These are phyloP conservation scores for Cryptotermes secundus DNA, from an alignment of 1,140 invertebrate genomes.

Conservation along the genomic window DNA sequence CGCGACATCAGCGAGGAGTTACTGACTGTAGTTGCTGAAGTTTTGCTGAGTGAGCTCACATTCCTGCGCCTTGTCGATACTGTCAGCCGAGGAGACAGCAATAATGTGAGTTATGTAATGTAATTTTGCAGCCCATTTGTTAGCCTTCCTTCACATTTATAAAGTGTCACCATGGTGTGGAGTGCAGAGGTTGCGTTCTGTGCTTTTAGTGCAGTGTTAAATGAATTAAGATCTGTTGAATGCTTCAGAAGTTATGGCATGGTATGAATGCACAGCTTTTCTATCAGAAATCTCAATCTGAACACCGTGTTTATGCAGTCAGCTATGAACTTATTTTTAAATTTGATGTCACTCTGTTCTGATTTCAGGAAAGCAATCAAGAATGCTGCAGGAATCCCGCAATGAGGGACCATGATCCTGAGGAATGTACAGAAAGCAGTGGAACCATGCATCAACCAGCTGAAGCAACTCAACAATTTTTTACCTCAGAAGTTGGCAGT, in stretches of 20 bases:
- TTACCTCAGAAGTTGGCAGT: background rate
- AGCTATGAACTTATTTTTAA: too few relatives aligned
- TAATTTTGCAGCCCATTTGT: too few relatives aligned
- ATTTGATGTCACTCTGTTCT: background rate
- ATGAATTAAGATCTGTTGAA: background rate
- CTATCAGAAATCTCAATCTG: too few relatives aligned
- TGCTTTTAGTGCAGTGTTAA: background rate
- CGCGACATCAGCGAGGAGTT: conserved; percentile 34
- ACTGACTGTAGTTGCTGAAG: conserved; percentile 31
- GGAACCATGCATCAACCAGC: background rate
- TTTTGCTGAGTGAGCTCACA: conserved; percentile 31
- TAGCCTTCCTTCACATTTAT: too few relatives aligned
- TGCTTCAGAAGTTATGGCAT: too few relatives aligned
- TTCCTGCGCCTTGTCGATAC: conserved; percentile 26
- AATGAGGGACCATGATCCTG: background rate
- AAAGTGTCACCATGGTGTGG: background rate
- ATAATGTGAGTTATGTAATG: conserved; percentile 1
- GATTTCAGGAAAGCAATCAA: background rate
- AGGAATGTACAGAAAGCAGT: background rate
- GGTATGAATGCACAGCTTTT: too few relatives aligned
- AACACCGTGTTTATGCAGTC: too few relatives aligned
- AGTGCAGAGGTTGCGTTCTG: too few relatives aligned
- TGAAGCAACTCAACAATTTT: background rate
- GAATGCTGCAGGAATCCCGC: background rate
- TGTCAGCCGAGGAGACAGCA: background rate